phyloP scores from a whole-genome alignment of 2,888 invertebrate species.

The Harpalus rufipes region DNA sequence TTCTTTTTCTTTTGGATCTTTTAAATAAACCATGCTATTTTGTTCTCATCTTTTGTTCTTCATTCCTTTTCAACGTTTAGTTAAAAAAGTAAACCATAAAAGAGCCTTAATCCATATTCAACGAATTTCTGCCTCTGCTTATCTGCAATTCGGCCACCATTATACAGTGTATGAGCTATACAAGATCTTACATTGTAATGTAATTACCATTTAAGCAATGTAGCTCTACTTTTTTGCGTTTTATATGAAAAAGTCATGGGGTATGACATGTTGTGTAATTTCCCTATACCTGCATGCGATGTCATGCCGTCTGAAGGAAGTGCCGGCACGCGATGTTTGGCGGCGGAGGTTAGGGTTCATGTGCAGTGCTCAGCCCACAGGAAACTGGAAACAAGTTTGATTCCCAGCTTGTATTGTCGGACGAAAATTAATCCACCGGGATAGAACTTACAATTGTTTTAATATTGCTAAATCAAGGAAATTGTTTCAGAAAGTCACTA shows the following conservation, averaged over 20 bases:
- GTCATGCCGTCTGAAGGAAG: conserved; percentile 8
- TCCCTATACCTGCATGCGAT: background rate
- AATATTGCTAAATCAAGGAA: background rate
- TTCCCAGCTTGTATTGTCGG: conserved; percentile 17
- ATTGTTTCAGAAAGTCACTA: background rate
- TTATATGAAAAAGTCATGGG: background rate
- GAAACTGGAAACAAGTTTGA: conserved; percentile 45
- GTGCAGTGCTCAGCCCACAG: background rate
- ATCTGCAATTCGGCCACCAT: no score
- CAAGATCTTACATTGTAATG: background rate
- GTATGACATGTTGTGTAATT: conserved; percentile 7
- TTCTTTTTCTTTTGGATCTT: no score
- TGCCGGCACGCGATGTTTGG: conserved; percentile 18
- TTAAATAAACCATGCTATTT: no score
- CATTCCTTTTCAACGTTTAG: no score
- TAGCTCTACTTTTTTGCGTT: background rate
- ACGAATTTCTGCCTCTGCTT: no score
- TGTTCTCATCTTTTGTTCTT: no score
- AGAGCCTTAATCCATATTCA: no score
- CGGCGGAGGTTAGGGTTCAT: conserved; percentile 9
- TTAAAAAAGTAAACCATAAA: no score
- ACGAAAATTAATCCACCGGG: conserved; percentile 4
- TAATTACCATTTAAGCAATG: background rate
- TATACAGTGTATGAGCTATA: no score
- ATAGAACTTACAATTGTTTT: conserved; percentile 22